Evolutionary conservation across 2,888 invertebrate genomes (phyloP), one percentile per base, ranked within the genome.

Genomic region (Pandemis corylana): DNA sequence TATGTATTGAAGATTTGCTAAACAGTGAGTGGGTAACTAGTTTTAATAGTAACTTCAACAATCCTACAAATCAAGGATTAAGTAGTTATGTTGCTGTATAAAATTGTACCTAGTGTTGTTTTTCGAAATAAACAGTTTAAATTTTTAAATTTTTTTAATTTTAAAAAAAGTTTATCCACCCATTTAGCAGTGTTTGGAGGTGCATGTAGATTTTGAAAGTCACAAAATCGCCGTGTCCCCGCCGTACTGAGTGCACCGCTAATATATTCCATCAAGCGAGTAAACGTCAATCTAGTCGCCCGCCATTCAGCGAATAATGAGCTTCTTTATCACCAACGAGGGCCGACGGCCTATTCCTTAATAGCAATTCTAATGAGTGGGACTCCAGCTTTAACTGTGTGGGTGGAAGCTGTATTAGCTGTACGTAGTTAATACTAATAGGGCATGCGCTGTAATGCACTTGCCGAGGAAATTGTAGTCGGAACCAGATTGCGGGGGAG

Each of bases 251-350:
- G 65, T 49, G 42, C 20, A 59, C 65, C 84, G 83, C 80, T 90
- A 89, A 90, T 89, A 85, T 88, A 89, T 90, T 90, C 90, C 89
- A 90, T 90, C 90, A 87, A 75, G 82, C 81, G 84, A 78, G 89
- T 84, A 87, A 87, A 88, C 88, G 83, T 83, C 86, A 87, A 84
- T 86, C 87, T 84, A 81, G 77, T 80, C 80, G 82, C 81, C 78
- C 71, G 61, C 83, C 82, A 88, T 90, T 90, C 90, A 90, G 59
- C 68, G 64, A 63, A 78, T 87, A 88, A 89, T 82, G 87, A 88
- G 83, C 82, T 83, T 80, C 82, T 83, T 83, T 70, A 75, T 77
- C 77, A 72, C 77, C 68, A 76, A 42, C 20, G 63, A 42, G 4
- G 20, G 28, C 49, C 28, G 12, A 9, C 28, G 59, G 65, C 68